Evolutionary conservation across 2,113 vertebrate genomes (phyloP).

Genomic region (Meleagris gallopavo): DNA sequence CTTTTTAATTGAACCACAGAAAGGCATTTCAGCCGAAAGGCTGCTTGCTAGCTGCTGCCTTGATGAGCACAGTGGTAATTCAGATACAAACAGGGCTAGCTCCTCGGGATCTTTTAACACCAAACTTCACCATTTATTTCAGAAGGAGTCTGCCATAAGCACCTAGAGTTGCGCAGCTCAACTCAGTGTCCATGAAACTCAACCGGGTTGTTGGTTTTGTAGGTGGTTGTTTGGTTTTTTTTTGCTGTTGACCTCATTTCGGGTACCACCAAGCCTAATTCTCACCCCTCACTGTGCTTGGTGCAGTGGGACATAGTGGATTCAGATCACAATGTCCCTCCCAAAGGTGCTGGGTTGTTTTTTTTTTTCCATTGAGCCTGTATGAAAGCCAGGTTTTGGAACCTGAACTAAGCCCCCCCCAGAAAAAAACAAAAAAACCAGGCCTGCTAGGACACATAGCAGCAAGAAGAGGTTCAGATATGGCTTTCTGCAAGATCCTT

Average conservation of each 20-base stretch:
- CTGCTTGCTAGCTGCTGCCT: background rate
- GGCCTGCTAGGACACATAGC: background rate
- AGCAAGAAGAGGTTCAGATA: background rate
- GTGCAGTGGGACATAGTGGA: background rate
- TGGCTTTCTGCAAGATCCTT: background rate
- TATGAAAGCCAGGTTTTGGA: background rate
- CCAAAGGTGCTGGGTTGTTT: background rate
- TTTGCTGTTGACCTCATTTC: background rate
- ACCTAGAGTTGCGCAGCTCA: fast-evolving
- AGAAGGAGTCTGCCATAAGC: background rate
- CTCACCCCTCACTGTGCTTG: background rate
- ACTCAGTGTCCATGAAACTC: background rate
- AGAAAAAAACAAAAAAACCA: background rate
- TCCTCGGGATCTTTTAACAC: background rate
- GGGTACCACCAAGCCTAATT: background rate
- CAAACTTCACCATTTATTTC: background rate
- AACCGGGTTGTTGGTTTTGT: fast-evolving
- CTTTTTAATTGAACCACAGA: background rate
- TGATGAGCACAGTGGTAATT: fast-evolving
- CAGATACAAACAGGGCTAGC: fast-evolving
- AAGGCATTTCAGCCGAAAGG: background rate
- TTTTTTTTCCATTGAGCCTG: background rate
- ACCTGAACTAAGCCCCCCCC: background rate
- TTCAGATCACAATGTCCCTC: background rate
- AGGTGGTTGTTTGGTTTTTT: background rate